phyloP scores from a whole-genome alignment of 2,888 invertebrate species.

The Monoplex corrugatus region DNA sequence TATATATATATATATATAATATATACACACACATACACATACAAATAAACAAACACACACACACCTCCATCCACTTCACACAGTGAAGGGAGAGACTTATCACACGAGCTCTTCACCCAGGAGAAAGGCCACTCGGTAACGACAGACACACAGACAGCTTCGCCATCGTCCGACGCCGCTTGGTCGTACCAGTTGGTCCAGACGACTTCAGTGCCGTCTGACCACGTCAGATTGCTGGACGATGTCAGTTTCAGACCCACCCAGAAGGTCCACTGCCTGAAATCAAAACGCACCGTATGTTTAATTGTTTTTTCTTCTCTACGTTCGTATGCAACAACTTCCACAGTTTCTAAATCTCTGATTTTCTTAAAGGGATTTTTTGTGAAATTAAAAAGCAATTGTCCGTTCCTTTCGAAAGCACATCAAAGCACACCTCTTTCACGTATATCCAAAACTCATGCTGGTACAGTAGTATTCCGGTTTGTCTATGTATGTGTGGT shows the following conservation, averaged over 20 bases:
- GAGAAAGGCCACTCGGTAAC: not conserved
- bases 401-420: not conserved
- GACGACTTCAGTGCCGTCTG: not conserved
- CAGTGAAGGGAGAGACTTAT: constrained; percentile 14
- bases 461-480: not conserved
- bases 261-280: constrained; percentile 43
- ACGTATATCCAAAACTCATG: not conserved
- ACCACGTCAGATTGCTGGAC: constrained; percentile 31
- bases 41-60: not conserved
- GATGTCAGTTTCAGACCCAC: constrained; percentile 38
- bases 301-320: too few relatives aligned
- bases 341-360: too few relatives aligned
- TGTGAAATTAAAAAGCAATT: too few relatives aligned
- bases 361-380: too few relatives aligned
- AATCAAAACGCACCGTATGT: too few relatives aligned
- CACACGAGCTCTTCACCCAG: not conserved
- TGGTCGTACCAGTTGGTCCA: constrained; percentile 41
- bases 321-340: too few relatives aligned
- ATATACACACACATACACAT: not conserved
- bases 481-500: not conserved
- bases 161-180: not conserved
- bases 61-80: constrained; percentile 27
- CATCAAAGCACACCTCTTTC: not conserved
- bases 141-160: not conserved
- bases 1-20: not conserved